Evolutionary conservation across 2,113 vertebrate species (phyloP), one percentile per base, ranked within the genome.

Genomic region (Oceanodroma tethys): DNA sequence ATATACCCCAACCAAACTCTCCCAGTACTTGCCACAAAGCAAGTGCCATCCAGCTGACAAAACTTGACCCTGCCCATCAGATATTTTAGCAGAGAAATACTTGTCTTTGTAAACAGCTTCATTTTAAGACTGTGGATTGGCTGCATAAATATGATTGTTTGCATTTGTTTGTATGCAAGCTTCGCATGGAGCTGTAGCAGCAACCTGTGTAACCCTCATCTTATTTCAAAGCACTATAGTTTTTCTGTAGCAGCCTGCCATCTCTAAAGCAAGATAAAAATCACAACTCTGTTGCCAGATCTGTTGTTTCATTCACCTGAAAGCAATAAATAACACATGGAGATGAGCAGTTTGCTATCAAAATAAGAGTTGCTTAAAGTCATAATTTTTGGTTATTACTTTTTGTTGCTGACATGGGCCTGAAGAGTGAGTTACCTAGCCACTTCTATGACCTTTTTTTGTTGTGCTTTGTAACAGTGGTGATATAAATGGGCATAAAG

Each of bases 221-320:
- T 19, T 34, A 10, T n/a, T 42, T 55, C 53, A 53, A 70, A 78
- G 25, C 23, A 3, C 7, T 9, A 0, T 16, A 15, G 27, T 40
- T 86, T 81, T 89, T 74, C 11, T 53, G 16, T 20, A 68, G 38
- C 23, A 84, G 32, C 34, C 22, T 84, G 17, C 9, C 7, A 4
- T 81, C 32, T 81, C 29, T 72, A 50, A 60, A 83, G 7, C 23
- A 66, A 94, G 34, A 75, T 27, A 4, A 71, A 71, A 43, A 22
- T 90, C 34, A 42, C 65, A 67, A 2, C 11, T 74, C 10, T 23
- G 0, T 48, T 59, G 22, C 70, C 36, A 34, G 38, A 25, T 48
- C 30, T 62, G 26, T 38, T 66, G 32, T 45, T 55, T 59, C 0
- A 0, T 34, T 56, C 20, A 65, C 19, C 16, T 0, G 0, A 81